Evolutionary conservation across 2,797 vertebrate genomes (phyloP).

Genomic region (Coccyzus lansbergi): DNA sequence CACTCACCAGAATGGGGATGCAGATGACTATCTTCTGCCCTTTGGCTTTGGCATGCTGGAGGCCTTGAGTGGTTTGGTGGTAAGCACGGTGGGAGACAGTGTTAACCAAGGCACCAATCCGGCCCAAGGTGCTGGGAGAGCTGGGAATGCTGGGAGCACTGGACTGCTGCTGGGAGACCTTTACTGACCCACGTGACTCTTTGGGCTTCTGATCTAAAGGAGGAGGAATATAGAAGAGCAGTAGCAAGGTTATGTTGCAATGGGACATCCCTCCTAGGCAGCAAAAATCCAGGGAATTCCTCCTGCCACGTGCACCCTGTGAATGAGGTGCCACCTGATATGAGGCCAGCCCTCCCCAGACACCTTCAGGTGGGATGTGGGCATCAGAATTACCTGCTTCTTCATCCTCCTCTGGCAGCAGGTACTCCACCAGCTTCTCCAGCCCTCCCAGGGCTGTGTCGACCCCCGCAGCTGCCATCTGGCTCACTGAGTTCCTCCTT

Average conservation of each 20-base stretch:
- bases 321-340: background rate
- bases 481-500: slow-evolving; percentile 68
- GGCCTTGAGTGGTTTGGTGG: slow-evolving; percentile 66
- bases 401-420: slow-evolving; percentile 72
- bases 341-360: background rate
- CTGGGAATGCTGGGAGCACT: background rate
- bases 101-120: slow-evolving; percentile 69
- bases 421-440: slow-evolving; percentile 76
- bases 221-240: background rate
- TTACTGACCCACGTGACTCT: background rate
- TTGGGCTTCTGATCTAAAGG: slow-evolving; percentile 51
- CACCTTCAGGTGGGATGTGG: background rate
- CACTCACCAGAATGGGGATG: slow-evolving; percentile 79
- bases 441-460: slow-evolving; percentile 71
- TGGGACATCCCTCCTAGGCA: background rate
- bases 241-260: background rate
- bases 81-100: slow-evolving; percentile 66
- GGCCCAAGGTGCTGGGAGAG: slow-evolving; percentile 47
- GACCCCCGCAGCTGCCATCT: slow-evolving; percentile 74
- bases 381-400: slow-evolving; percentile 71
- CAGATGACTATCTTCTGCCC: slow-evolving; percentile 75
- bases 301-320: background rate
- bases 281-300: background rate
- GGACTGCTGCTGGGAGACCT: slow-evolving; percentile 13
- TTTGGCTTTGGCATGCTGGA: slow-evolving; percentile 67